A percentile compares a stretch with the other conserved stretches of the same genome.
phyloP scores from a whole-genome alignment of 2,888 invertebrate genomes.

The Perizoma flavofasciatum region DNA sequence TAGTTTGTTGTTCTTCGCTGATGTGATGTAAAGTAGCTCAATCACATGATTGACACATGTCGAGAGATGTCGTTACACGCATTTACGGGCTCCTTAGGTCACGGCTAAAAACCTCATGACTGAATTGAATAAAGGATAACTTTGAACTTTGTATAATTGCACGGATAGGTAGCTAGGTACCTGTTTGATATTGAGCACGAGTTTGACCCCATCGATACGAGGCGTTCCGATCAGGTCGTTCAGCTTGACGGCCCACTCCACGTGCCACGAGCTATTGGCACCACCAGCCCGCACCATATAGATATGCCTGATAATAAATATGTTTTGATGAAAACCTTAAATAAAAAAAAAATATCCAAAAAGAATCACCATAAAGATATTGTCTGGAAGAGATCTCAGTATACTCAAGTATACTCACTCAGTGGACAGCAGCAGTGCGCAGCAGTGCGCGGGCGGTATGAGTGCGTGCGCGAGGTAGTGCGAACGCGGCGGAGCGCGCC shows the following conservation, averaged over 20 bases:
- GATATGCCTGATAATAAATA: conserved; percentile 78
- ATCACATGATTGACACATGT: too few species aligned
- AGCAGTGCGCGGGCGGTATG: conserved; percentile 66
- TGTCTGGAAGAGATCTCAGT: too few species aligned
- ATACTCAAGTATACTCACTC: conserved; percentile 66
- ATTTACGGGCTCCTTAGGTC: too few species aligned
- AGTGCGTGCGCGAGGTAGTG: conserved; percentile 73
- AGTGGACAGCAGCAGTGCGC: conserved; percentile 87
- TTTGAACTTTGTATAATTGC: too few species aligned
- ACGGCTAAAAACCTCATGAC: too few species aligned
- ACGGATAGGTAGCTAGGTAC: conserved; percentile 61
- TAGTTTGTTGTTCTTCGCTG: too few species aligned
- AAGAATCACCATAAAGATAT: too few species aligned
- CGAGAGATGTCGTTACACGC: too few species aligned
- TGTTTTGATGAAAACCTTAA: background rate
- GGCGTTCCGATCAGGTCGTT: conserved; percentile 89
- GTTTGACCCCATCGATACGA: conserved; percentile 81
- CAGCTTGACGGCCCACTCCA: conserved; percentile 89
- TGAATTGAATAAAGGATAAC: too few species aligned
- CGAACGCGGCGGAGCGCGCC: conserved; percentile 84
- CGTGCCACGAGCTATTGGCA: conserved; percentile 88
- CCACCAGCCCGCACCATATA: conserved; percentile 88
- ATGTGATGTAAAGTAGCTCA: too few species aligned
- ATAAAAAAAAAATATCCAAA: too few species aligned
- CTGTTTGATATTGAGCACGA: conserved; percentile 89